Base-by-base conservation (phyloP, 2,113 vertebrate genomes). In the Eretmochelys imbricata region DNA sequence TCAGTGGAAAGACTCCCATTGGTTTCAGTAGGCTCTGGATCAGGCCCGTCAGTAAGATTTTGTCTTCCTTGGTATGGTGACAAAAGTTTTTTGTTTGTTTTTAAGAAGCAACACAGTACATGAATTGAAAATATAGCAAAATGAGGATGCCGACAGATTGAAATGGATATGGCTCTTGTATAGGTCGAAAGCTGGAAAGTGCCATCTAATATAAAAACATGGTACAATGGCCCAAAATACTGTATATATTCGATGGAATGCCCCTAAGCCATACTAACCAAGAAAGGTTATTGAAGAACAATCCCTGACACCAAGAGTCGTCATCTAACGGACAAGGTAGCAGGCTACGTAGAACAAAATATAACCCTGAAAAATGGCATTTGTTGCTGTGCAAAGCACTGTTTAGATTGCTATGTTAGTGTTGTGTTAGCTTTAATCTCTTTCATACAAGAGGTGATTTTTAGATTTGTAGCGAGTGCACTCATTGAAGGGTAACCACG, bases 141-240 rank as follows among this genome's bases (percentile, higher is more conserved):
- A 42, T 86, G 86, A 88, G 81, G 35, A 17, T 91, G 24, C 29
- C 62, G 49, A n/a, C 86, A 82, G 78, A 84, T 16, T 19, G 55
- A 4, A 81, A 53, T 54, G 75, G 55, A 24, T 9, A 14, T 1
- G 0, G 22, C 79, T 27, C 9, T 94, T 87, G 81, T 90, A 27
- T 90, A 80, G 80, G 59, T 91, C 81, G 51, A 76, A 90, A 75
- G 86, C 88, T 94, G 84, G 89, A 75, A 91, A 91, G 79, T 51
- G 10, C 0, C 93, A 65, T 46, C 12, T 53, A 55, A 57, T 76
- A 57, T 57, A 13, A 78, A 76, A 76, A 65, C 59, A 24, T 42
- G 38, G 22, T 46, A 31, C 79, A 82, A 10, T 81, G 92, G 81
- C n/a, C 91, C 10, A 88, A 20, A 92, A 87, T 51, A 19, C 16